Percentiles rank a stretch among this genome's conserved stretches.
These are phyloP conservation scores for Acestrorhynchus altus DNA, from an alignment of 2,797 vertebrate species.

Conservation along the genomic window DNA sequence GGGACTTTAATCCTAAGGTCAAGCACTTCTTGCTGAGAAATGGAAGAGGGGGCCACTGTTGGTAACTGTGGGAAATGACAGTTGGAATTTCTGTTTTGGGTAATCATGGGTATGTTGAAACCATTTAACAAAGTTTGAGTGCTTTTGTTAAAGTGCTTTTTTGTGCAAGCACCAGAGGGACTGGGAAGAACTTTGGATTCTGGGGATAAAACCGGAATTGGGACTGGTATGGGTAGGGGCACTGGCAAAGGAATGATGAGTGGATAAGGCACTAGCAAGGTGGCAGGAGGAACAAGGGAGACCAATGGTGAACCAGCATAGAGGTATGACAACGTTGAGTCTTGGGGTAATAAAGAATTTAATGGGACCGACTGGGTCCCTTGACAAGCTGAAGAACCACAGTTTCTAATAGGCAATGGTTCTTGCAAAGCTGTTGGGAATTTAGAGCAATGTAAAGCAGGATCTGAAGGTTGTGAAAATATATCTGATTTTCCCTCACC, in stretches of 20 bases:
- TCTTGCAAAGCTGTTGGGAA: conserved; percentile 81
- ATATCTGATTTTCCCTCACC: conserved; percentile 74
- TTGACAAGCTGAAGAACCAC: conserved; percentile 61
- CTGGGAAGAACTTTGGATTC: not conserved
- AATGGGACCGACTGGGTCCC: conserved; percentile 69
- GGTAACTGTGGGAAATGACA: not conserved
- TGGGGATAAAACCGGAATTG: conserved; percentile 65
- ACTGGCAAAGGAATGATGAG: conserved; percentile 82
- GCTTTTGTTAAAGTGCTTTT: not conserved
- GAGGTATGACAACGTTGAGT: conserved; percentile 69
- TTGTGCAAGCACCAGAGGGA: not conserved
- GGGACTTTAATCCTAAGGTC: conserved; percentile 80
- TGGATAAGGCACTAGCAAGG: conserved; percentile 81
- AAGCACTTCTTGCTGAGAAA: conserved; percentile 82
- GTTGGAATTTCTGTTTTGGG: conserved; percentile 14
- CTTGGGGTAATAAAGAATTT: conserved; percentile 15
- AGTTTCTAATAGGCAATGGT: conserved; percentile 73
- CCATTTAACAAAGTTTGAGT: conserved; percentile 68
- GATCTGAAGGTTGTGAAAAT: conserved; percentile 68
- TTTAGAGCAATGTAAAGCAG: conserved; percentile 66
- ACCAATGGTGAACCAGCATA: conserved; percentile 67
- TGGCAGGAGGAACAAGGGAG: conserved; percentile 80
- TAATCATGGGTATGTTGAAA: conserved; percentile 60
- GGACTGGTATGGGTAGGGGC: conserved; percentile 79
- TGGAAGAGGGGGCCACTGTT: conserved; percentile 68